phyloP scores from a whole-genome alignment of 1,140 invertebrate species.

The Drosophila pruinosa region DNA sequence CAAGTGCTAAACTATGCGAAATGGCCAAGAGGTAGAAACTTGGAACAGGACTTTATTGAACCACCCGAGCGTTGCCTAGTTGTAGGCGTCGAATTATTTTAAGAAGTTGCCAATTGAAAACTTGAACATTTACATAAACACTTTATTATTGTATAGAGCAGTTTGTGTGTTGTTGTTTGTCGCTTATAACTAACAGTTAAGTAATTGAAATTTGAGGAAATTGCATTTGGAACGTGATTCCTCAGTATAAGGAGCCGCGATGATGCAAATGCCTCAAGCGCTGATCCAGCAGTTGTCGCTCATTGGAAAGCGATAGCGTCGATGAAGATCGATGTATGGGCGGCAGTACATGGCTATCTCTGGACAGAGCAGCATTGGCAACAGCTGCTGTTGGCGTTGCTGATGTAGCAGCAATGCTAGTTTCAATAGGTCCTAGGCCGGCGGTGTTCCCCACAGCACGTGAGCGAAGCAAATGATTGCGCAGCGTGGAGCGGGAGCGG shows the following conservation, averaged over 20 bases:
- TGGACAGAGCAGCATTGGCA: background rate
- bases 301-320: conserved; percentile 63
- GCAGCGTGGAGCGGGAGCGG: conserved; percentile 59
- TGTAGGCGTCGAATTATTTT: background rate
- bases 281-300: conserved; percentile 71
- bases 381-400: background rate
- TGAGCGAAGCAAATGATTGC: conserved; percentile 74
- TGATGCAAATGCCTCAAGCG: conserved; percentile 73
- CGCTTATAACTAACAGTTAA: conserved; percentile 39
- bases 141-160: conserved; percentile 36
- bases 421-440: conserved; percentile 47
- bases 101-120: background rate
- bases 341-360: conserved; percentile 24
- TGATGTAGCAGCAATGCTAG: conserved; percentile 5
- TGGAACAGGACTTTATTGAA: background rate
- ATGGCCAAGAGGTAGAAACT: background rate
- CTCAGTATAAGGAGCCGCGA: conserved; percentile 72
- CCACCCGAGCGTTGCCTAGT: background rate
- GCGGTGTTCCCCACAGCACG: conserved; percentile 64
- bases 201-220: conserved; percentile 22
- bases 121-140: conserved; percentile 29
- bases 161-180: conserved; percentile 27
- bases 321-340: conserved; percentile 71
- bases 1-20: background rate
- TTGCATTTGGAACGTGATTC: conserved; percentile 23